Evolutionary conservation across 2,888 invertebrate species (phyloP), one percentile per base, ranked within the genome.

Genomic region (Cancer borealis): DNA sequence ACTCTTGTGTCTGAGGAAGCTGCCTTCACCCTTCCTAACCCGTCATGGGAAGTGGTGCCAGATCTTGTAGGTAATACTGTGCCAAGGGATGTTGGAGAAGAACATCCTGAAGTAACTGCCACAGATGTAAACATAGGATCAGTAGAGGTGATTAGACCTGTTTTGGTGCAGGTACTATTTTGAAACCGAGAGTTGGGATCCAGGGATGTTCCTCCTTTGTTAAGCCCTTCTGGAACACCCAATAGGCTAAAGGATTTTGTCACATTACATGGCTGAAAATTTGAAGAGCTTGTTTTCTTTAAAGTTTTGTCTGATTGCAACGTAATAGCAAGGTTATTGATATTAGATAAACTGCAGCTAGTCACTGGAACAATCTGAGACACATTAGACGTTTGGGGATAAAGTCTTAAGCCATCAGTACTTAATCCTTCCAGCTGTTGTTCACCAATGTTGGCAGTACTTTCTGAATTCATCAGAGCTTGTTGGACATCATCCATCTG

Each of bases 51-150:
- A n/a, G 26, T 46, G 6, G 87, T 45, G 39, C 45, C 54, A 87
- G 88, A n/a, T 49, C 49, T 91, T n/a, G 91, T 54, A 17, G 79
- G n/a, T 14, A 90, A 39, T 12, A 54, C 45, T 47, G 93, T 30
- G 21, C 93, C 91, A 89, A 91, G 93, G 21, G 93, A 90, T 17
- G 90, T 60, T 46, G 94, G 92, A 39, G 94, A 92, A 26, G 90
- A 92, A 87, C 90, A 88, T 12, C 89, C 88, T 17, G 94, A 92
- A 21, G 94, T 94, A 17, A 94, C 66, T 49, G 88, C 92, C 79
- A 94, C 94, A 46, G 94, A 91, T 60, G 92, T 91, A 66, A 94
- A 93, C 94, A 94, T 93, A 5, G 94, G 94, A 47, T 94, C 94
- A 30, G 88, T 54, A 39, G 94, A 93, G 10, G 94, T 93, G 8